Conservation (phyloP, 2,797 vertebrate genomes). For the Clamator glandarius region DNA sequence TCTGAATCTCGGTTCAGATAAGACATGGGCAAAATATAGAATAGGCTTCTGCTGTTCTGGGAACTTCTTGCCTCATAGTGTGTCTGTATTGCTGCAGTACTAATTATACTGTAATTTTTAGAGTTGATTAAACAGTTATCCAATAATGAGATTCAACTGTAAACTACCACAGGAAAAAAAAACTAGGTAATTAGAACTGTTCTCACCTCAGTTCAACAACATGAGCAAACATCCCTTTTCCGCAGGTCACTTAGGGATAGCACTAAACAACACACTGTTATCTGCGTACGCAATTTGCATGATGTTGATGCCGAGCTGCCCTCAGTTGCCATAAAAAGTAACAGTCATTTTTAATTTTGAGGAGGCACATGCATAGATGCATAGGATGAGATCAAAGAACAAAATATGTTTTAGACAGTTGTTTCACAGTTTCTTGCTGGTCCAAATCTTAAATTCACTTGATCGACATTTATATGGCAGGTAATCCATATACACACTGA, state of each 20-base stretch:
- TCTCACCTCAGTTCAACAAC: slow-evolving; percentile 26
- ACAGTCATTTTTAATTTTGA: not conserved
- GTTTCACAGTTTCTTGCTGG: not conserved
- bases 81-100: not conserved
- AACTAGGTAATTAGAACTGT: slow-evolving; percentile 15
- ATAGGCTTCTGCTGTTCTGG: not conserved
- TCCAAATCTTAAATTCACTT: not conserved
- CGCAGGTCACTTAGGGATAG: not conserved
- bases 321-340: not conserved
- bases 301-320: not conserved
- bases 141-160: slow-evolving; percentile 51
- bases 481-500: not conserved
- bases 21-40: not conserved
- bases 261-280: not conserved
- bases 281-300: not conserved
- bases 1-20: not conserved
- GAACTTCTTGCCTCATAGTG: not conserved
- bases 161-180: not conserved
- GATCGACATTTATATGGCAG: not conserved
- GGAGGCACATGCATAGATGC: not conserved
- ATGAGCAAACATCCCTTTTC: slow-evolving; percentile 12
- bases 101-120: slow-evolving; percentile 39
- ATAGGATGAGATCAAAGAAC: not conserved
- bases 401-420: not conserved
- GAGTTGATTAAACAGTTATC: slow-evolving; percentile 49